Conservation (phyloP, 2,113 vertebrate species). For the Eretmochelys imbricata region DNA sequence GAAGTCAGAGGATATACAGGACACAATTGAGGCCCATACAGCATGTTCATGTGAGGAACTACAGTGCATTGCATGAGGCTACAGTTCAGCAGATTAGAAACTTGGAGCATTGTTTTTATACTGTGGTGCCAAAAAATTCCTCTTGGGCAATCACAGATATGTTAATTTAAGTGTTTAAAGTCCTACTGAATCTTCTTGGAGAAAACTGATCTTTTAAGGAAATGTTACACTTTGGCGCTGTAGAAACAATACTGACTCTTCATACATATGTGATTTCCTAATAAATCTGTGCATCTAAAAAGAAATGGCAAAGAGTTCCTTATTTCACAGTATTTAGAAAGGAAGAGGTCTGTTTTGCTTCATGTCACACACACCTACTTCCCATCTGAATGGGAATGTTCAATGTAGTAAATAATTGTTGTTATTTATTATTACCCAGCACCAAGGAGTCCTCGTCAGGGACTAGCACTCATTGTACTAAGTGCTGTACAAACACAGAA, state of each 20-base stretch:
- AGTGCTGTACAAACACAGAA: background rate
- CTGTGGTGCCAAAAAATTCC: constrained; percentile 15
- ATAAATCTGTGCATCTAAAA: constrained; percentile 73
- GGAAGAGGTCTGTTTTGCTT: background rate
- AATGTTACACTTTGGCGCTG: constrained; percentile 56
- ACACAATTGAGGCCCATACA: constrained; percentile 51
- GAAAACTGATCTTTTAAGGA: constrained; percentile 57
- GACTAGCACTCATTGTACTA: background rate
- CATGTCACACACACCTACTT: background rate
- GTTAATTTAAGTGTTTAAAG: constrained; percentile 48
- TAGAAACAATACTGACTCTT: constrained; percentile 41
- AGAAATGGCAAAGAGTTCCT: background rate
- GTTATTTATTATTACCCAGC: background rate
- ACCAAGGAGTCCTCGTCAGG: background rate
- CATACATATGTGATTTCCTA: constrained; percentile 51
- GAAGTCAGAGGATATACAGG: constrained; percentile 55
- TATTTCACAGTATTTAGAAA: constrained; percentile 11
- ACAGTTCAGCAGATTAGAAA: background rate
- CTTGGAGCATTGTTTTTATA: constrained; percentile 53
- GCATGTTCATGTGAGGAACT: constrained; percentile 43
- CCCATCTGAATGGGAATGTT: accelerated
- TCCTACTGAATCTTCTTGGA: background rate
- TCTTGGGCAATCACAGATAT: constrained; percentile 6
- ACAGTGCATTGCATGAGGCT: constrained; percentile 20
- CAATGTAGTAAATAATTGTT: background rate